Base-by-base conservation (phyloP, 2,797 vertebrate genomes). In the Gadopsis bispinosus region DNA sequence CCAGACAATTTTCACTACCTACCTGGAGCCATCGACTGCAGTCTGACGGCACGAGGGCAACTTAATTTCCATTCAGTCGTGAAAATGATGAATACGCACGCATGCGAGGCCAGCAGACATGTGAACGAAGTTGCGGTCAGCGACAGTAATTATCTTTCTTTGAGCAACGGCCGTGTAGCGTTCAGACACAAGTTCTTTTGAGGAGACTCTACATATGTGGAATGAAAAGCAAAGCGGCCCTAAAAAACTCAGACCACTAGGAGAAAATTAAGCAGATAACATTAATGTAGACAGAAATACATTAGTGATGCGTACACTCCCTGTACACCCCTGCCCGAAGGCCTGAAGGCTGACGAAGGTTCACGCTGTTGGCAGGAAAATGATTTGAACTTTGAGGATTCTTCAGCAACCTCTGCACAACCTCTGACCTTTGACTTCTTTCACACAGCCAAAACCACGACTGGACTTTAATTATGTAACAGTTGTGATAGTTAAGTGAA, bases 1-100 rank as follows among this genome's bases (percentile, higher is more conserved):
- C 83, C 90, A 89, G 90, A 91, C 95, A 74, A 95, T 96, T 94
- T 95, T 91, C 83, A 63, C 73, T 87, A 77, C 83, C 22, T 84
- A 91, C 87, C 88, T 86, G 84, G 9, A 87, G 83, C 87, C 81
- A 81, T 92, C 85, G 68, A 41, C 73, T 31, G 75, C 79, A 45
- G 72, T 85, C 80, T 80, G 88, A 88, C 70, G 43, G 79, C 82
- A 63, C 14, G 47, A 56, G 56, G 56, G 72, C 79, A 84, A 78
- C 79, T 91, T 86, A 54, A 88, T 89, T 91, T 83, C 67, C 74
- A 79, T 89, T 81, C 87, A 63, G 75, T 64, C 11, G n/a, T 7
- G 58, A 47, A 59, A 22, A 53, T 69, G 72, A 79, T 72, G 59
- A 77, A 79, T 59, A 53, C 54, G 51, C 69, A n/a, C 51, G n/a